Base-by-base conservation (phyloP, 2,113 vertebrate genomes). In the Ceyx margarethae region DNA sequence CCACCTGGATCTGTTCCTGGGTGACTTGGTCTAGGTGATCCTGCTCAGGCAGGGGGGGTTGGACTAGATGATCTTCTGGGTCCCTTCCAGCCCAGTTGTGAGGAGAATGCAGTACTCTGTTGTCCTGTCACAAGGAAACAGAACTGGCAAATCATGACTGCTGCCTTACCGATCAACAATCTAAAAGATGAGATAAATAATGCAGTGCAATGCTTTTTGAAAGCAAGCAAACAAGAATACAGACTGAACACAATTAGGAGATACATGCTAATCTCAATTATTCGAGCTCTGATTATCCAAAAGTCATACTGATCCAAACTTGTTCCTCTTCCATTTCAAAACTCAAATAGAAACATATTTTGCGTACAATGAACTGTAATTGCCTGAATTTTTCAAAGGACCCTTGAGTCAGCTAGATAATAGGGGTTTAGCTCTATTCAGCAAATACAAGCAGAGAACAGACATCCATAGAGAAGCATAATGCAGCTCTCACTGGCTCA, bases 321-420 rank as follows among this genome's bases (percentile, higher is more conserved):
- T 56, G 33, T 33, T 86, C 9, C 6, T 8, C 33, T 91, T 46
- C 15, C 33, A 67, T 84, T 79, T 93, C 48, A 65, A 79, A 85
- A 87, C 18, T 73, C 66, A 87, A 43, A 93, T 26, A 72, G 33
- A 85, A 91, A 85, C 31, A 46, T 22, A 65, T 86, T 91, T 93
- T 90, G 35, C 50, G 69, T 81, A 35, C 43, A 85, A 69, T 66
- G 37, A 80, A 76, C 56, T 79, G 53, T 62, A 79, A 66, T 85
- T 76, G 67, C 51, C 17, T 94, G 46, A 40, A 48, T 85, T 83
- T 91, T 91, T 93, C 88, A 93, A 88, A 90, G 43, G 53, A 78
- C 61, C 26, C 65, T 91, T 71, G 68, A 93, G 62, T 85, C 81
- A 73, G 37, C 15, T 57, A 54, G 77, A 53, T 90, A 94, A 85